Evolutionary conservation across 2,888 invertebrate genomes (phyloP).

Genomic region (Mechanitis messenoides): DNA sequence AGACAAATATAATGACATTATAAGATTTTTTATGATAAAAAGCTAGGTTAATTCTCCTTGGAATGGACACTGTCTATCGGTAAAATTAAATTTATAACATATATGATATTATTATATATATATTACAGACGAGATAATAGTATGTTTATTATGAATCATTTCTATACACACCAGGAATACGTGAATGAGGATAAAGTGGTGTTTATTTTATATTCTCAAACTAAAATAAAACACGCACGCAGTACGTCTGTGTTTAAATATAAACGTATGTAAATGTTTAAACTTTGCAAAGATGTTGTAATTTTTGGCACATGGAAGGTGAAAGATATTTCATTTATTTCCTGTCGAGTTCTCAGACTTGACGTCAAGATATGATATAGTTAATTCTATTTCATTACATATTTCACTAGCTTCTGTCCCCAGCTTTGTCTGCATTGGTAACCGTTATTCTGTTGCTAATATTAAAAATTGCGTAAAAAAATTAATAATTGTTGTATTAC

Average conservation of each 20-base stretch:
- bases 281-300: slow-evolving; percentile 18
- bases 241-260: slow-evolving; percentile 16
- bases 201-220: slow-evolving; percentile 20
- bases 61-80: too few species aligned
- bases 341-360: slow-evolving; percentile 7
- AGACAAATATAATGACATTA: too few species aligned
- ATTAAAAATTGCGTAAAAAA: too few species aligned
- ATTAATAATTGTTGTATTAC: too few species aligned
- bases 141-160: slow-evolving; percentile 26
- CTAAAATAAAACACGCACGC: slow-evolving; percentile 22
- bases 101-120: too few species aligned
- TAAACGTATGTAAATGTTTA: slow-evolving; percentile 1
- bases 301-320: slow-evolving; percentile 14
- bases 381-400: background rate
- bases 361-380: slow-evolving; percentile 6
- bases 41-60: background rate
- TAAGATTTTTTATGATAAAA: background rate
- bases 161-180: slow-evolving; percentile 9
- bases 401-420: too few species aligned
- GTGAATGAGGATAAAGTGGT: slow-evolving; percentile 32
- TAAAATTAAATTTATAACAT: too few species aligned
- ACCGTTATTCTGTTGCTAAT: too few species aligned
- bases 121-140: slow-evolving; percentile 4
- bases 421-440: too few species aligned
- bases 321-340: slow-evolving; percentile 16